Base-by-base conservation (phyloP, 1,140 invertebrate genomes). In the Mylabris phalerata region DNA sequence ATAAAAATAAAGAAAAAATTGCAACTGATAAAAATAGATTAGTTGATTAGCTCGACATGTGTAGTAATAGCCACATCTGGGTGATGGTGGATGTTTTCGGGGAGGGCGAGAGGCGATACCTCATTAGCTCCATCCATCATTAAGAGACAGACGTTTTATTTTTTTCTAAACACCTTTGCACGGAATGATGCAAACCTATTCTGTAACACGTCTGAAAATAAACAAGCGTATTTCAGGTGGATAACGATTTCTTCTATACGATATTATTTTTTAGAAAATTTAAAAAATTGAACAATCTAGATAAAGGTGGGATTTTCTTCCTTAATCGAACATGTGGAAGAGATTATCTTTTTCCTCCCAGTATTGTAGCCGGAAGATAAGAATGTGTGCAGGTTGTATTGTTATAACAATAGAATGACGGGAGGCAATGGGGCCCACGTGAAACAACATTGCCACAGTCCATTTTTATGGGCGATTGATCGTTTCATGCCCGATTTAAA, bases 91-190 rank as follows among this genome's bases (percentile, higher is more conserved):
- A 44, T 41, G 51, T 42, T 42, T 45, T 45, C 51, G 51, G 51
- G 43, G 32, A 19, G 32, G 38, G 43, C 4, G 13, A 13, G 25
- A 45, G 49, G 50, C 24, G 43, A 55, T 50, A 62, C 57, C 61
- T 62, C 61, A 62, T 62, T 62, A 62, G 61, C 57, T 49, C 51
- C 61, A 62, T 62, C 61, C 56, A 62, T 62, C 61, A 62, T 62
- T 59, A 27, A 42, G 47, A 46, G 55, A 61, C 55, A 44, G 32
- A 32, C 32, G 32, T 32, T 50, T 50, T 47, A 56, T 60, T 60
- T 56, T 60, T 58, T 57, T 60, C 24, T 10, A 60, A 32, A 46
- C 47, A 54, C 47, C 50, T 60, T 59, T 52, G 57, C 56, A 58
- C 42, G 39, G 44, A 32, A 32, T 50, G 48, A 32, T 54, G 51